These are phyloP conservation scores for Penaeus vannamei DNA, from an alignment of 1,140 invertebrate species.

Conservation along the genomic window DNA sequence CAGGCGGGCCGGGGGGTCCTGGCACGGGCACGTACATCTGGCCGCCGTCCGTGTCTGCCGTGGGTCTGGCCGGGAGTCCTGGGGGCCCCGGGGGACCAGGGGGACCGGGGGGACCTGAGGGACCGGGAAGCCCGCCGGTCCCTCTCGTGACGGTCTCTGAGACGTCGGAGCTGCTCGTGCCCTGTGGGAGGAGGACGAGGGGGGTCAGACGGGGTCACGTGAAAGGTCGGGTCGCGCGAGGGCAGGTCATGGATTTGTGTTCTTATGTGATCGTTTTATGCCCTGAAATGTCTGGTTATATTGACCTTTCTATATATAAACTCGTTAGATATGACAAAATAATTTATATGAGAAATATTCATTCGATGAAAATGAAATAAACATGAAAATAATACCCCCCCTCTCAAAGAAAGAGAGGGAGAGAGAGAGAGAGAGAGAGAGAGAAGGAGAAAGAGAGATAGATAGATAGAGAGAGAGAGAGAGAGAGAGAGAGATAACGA, in stretches of 20 bases:
- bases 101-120: neutral
- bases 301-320: too few relatives aligned
- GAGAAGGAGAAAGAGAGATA: slow-evolving; percentile 28
- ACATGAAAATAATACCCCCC: too few relatives aligned
- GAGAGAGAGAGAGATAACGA: slow-evolving; percentile 22
- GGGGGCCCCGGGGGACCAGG: neutral
- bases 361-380: too few relatives aligned
- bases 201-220: too few relatives aligned
- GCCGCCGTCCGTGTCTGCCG: neutral
- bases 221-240: too few relatives aligned
- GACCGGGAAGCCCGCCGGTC: neutral
- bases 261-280: neutral
- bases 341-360: too few relatives aligned
- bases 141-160: neutral
- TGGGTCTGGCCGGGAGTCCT: neutral
- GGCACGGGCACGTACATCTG: slow-evolving; percentile 54
- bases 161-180: slow-evolving; percentile 39
- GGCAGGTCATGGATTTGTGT: too few relatives aligned
- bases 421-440: slow-evolving; percentile 35
- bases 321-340: neutral
- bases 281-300: neutral
- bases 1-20: slow-evolving; percentile 47
- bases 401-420: slow-evolving; percentile 1
- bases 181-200: slow-evolving; percentile 19
- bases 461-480: slow-evolving; percentile 31